Conservation (phyloP, 2,797 vertebrate species). For the Melanogrammus aeglefinus region DNA sequence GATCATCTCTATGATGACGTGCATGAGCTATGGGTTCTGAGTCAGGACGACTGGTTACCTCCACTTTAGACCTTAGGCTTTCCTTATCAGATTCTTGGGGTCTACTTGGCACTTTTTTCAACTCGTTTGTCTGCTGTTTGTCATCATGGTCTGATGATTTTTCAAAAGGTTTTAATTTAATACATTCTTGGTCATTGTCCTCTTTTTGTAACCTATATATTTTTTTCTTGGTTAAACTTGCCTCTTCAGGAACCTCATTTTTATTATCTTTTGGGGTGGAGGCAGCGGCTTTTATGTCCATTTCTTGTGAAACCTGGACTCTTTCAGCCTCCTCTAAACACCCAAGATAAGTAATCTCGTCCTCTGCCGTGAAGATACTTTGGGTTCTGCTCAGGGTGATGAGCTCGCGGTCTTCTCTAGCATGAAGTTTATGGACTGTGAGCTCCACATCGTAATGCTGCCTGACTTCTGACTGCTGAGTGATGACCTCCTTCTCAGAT, state of each 20-base stretch:
- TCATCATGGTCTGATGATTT: conserved; percentile 42
- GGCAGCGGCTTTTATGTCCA: conserved; percentile 39
- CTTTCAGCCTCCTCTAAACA: conserved; percentile 42
- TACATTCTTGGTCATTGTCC: conserved; percentile 44
- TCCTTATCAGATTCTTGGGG: conserved; percentile 49
- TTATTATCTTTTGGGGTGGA: conserved; percentile 38
- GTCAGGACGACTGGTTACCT: conserved; percentile 48
- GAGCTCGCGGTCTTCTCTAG: conserved; percentile 55
- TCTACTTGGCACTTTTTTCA: conserved; percentile 59
- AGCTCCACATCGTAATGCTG: conserved; percentile 43
- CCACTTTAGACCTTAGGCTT: conserved; percentile 31
- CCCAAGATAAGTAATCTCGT: conserved; percentile 31
- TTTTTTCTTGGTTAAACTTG: conserved; percentile 46
- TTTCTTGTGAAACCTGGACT: conserved; percentile 27
- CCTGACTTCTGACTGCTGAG: conserved; percentile 46
- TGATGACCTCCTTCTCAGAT: conserved; percentile 45
- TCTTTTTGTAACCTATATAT: conserved; percentile 44
- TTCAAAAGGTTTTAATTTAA: conserved; percentile 51
- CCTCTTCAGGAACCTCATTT: conserved; percentile 30
- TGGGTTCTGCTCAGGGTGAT: conserved; percentile 48
- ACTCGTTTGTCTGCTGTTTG: conserved; percentile 47
- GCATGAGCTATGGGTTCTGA: conserved; percentile 40
- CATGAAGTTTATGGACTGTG: conserved; percentile 42
- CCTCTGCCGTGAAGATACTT: conserved; percentile 50
- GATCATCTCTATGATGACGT: conserved; percentile 43